Evolutionary conservation across 2,797 vertebrate genomes (phyloP).

Genomic region (Mus caroli): DNA sequence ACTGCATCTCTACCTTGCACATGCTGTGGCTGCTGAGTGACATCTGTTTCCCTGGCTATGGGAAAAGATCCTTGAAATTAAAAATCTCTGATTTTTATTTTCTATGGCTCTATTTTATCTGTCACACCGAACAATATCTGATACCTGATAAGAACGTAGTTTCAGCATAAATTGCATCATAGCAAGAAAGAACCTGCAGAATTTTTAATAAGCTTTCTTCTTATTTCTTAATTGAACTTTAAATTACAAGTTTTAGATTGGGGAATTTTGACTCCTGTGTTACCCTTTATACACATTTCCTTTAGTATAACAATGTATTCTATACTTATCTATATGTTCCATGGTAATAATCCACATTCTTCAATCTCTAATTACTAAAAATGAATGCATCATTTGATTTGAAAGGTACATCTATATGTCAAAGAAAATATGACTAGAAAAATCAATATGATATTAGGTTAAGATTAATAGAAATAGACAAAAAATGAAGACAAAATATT

Average conservation of each 20-base stretch:
- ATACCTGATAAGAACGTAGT: background rate
- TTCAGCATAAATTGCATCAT: background rate
- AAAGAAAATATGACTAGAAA: slow-evolving; percentile 70
- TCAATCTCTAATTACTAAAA: slow-evolving; percentile 54
- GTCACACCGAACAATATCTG: background rate
- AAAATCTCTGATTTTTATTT: background rate
- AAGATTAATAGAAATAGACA: slow-evolving; percentile 59
- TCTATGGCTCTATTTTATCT: background rate
- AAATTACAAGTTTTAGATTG: background rate
- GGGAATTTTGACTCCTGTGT: background rate
- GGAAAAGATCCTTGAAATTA: no score
- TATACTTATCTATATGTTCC: slow-evolving; percentile 10
- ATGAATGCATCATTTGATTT: slow-evolving; percentile 60
- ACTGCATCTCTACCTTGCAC: background rate
- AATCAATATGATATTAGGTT: slow-evolving; percentile 78
- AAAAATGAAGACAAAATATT: slow-evolving; percentile 19
- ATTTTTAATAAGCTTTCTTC: background rate
- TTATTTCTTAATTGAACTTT: background rate
- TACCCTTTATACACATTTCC: background rate
- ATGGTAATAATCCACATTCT: background rate
- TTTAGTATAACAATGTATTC: background rate
- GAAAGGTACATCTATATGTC: slow-evolving; percentile 71
- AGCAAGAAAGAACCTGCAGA: background rate
- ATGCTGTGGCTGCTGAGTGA: background rate
- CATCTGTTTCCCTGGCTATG: no score